Base-by-base conservation (phyloP, 2,797 vertebrate species). In the Acanthopagrus latus region DNA sequence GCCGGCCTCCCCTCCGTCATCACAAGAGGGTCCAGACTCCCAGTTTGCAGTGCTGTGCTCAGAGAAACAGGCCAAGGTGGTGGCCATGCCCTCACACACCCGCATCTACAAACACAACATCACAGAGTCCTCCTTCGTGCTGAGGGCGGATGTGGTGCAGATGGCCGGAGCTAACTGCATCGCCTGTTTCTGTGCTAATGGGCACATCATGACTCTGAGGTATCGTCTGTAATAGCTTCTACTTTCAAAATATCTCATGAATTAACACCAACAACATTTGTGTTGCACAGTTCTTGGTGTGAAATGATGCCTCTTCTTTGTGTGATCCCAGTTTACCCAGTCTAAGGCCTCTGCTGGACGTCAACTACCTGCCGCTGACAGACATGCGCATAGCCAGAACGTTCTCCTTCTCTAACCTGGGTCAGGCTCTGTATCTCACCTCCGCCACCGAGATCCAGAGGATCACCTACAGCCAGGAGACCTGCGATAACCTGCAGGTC, bases 351-450 rank as follows among this genome's bases (percentile, higher is more conserved):
- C 91, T 99, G 76, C 88, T 99, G 95, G 98, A 99, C 81, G 91
- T 99, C 8, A 98, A 98, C 95, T 99, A 99, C 93, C 92, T 99
- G 93, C 98, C 98, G 1, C 96, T 99, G 64, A 99, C 98, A 50
- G 98, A 99, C 81, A 99, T 99, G 98, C 92, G 98, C 89, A 99
- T 99, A 96, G 98, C 98, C 85, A 96, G 98, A 90, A 99, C 98
- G 0, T 99, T 99, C 95, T 98, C 97, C 94, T 99, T 99, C 94
- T 97, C 98, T 70, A 97, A 98, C 94, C 95, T 97, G 38, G 98
- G 98, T 64, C 98, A 99, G 91, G 98, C 98, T 1, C 93, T 98
- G 81, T 99, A 99, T 90, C 96, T 99, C 84, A 98, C 97, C 75
- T 99, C 98, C 44, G 95, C 98, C 75, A 98, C 97, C 4, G 98